Evolutionary conservation across 1,140 invertebrate genomes (phyloP).

Genomic region (Asbolus verrucosus): DNA sequence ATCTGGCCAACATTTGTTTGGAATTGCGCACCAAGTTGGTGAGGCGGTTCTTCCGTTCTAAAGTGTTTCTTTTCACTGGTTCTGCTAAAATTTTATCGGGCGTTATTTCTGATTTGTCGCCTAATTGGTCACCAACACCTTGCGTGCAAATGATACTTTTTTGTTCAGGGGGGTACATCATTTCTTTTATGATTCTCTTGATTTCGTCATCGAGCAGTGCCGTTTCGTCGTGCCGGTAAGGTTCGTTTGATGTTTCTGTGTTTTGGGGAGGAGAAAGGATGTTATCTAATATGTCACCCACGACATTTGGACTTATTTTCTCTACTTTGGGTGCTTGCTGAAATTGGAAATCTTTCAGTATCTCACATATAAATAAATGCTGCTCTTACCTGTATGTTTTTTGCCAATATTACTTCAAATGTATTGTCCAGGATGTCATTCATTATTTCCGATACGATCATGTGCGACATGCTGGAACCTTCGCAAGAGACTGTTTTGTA

Average conservation of each 20-base stretch:
- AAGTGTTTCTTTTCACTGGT: slow-evolving; percentile 38
- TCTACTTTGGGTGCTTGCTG: slow-evolving; percentile 9
- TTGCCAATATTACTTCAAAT: slow-evolving; percentile 48
- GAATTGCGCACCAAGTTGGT: slow-evolving; percentile 58
- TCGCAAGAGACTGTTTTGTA: slow-evolving; percentile 1
- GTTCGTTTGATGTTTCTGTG: slow-evolving; percentile 37
- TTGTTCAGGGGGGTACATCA: slow-evolving; percentile 26
- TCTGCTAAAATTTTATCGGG: slow-evolving; percentile 37
- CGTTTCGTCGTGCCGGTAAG: slow-evolving; percentile 36
- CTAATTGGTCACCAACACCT: slow-evolving; percentile 49
- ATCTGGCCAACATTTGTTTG: slow-evolving; percentile 53
- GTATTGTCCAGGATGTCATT: slow-evolving; percentile 57
- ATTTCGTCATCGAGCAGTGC: slow-evolving; percentile 33
- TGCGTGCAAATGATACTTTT: slow-evolving; percentile 6
- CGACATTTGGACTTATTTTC: slow-evolving; percentile 37
- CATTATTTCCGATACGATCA: slow-evolving; percentile 51
- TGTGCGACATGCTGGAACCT: slow-evolving; percentile 14
- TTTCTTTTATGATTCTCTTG: slow-evolving; percentile 41
- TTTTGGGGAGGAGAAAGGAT: slow-evolving; percentile 26
- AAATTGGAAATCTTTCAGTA: background rate
- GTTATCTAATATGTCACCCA: slow-evolving; percentile 51
- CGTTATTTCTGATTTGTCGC: slow-evolving; percentile 33
- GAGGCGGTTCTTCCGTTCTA: slow-evolving; percentile 57
- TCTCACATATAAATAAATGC: background rate
- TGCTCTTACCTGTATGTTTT: slow-evolving; percentile 5